phyloP scores from a whole-genome alignment of 2,797 vertebrate genomes.

The Cirrhinus molitorella region DNA sequence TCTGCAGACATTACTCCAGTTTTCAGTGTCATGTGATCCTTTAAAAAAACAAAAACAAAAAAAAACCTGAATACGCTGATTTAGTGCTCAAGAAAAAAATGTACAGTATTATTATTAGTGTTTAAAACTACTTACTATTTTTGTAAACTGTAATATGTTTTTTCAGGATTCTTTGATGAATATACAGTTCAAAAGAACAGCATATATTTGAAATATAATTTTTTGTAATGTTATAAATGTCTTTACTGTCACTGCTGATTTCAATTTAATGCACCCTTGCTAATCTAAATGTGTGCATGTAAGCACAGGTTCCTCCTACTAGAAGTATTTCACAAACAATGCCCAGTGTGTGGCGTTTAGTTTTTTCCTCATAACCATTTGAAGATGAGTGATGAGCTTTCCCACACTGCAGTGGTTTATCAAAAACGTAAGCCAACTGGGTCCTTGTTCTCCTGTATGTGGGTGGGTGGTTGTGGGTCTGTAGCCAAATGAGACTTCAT shows the following conservation, averaged over 20 bases:
- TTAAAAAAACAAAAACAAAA: no score
- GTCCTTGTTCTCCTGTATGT: slow-evolving; percentile 30
- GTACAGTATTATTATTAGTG: neutral
- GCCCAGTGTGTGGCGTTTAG: neutral
- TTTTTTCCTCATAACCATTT: slow-evolving; percentile 24
- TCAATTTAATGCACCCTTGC: neutral
- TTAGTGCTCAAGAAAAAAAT: neutral
- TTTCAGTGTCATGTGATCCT: neutral
- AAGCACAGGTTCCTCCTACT: slow-evolving; percentile 4
- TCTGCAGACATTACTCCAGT: neutral
- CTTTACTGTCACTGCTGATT: neutral
- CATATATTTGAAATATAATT: neutral
- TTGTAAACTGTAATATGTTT: neutral
- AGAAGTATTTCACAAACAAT: slow-evolving; percentile 2
- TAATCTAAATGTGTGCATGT: neutral
- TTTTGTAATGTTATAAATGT: neutral
- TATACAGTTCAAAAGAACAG: neutral
- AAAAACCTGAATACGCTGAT: neutral
- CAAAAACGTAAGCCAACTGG: slow-evolving; percentile 32
- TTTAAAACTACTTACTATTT: neutral
- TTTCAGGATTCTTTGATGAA: neutral
- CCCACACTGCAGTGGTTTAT: slow-evolving; percentile 40
- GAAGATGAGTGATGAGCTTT: slow-evolving; percentile 54
- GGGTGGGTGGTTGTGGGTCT: slow-evolving; percentile 39
- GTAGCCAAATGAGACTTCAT: slow-evolving; percentile 48